Percentiles rank a stretch among this genome's conserved stretches.
These are phyloP conservation scores for Helicoverpa zea DNA, from an alignment of 1,140 invertebrate genomes.

Conservation along the genomic window DNA sequence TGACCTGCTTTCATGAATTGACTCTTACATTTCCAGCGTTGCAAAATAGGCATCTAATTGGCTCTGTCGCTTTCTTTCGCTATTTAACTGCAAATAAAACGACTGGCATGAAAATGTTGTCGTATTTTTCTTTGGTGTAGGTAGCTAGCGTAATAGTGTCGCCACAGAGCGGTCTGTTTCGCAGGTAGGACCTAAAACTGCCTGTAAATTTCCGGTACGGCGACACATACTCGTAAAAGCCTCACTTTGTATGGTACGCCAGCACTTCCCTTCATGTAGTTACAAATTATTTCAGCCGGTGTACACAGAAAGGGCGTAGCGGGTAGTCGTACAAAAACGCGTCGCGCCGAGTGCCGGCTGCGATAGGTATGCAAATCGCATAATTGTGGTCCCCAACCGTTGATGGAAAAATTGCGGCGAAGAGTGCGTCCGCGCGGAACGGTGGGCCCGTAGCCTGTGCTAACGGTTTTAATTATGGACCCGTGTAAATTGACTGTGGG, in stretches of 20 bases:
- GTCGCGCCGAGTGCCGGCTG: slow-evolving; percentile 50
- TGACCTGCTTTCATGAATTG: slow-evolving; percentile 13
- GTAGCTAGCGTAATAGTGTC: too few species aligned
- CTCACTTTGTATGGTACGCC: slow-evolving; percentile 7
- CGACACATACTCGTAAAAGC: slow-evolving; percentile 7
- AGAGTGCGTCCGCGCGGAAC: slow-evolving; percentile 47
- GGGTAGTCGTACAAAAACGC: slow-evolving; percentile 56
- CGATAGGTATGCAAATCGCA: slow-evolving; percentile 68
- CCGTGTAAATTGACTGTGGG: neutral
- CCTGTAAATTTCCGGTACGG: neutral
- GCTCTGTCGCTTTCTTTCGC: slow-evolving; percentile 7
- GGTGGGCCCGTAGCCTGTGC: slow-evolving; percentile 18
- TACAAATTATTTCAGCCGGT: slow-evolving; percentile 37
- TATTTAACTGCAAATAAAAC: neutral
- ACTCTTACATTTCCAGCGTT: neutral
- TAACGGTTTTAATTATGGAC: slow-evolving; percentile 34
- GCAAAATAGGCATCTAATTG: slow-evolving; percentile 20
- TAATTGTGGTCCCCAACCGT: slow-evolving; percentile 61
- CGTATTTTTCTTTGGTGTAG: too few species aligned
- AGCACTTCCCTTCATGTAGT: slow-evolving; percentile 31
- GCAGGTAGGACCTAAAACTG: neutral
- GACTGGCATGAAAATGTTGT: too few species aligned
- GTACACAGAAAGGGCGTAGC: slow-evolving; percentile 37
- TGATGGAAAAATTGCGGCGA: slow-evolving; percentile 52
- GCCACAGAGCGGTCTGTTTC: neutral